Conservation (phyloP, 2,888 invertebrate species). For the Acronicta alni region DNA sequence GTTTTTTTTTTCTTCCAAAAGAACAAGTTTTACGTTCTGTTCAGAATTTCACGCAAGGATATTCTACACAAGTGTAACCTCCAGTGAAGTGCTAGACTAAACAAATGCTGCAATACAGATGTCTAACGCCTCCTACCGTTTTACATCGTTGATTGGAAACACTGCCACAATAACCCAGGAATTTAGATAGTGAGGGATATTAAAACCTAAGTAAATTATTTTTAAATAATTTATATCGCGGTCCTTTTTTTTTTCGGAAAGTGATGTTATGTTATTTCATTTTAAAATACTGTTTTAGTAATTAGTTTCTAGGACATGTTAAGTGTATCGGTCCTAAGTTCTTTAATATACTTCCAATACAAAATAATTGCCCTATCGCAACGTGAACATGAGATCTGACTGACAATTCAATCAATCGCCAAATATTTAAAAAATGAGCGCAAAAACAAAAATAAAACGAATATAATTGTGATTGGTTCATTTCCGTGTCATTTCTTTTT, state of each 20-base stretch:
- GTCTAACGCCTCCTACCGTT: conserved; percentile 9
- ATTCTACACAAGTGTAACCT: conserved; percentile 8
- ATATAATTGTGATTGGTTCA: conserved; percentile 10
- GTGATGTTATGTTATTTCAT: too few species aligned
- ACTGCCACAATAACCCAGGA: neutral
- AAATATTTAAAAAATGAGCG: neutral
- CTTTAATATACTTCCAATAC: too few species aligned
- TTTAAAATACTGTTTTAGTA: too few species aligned
- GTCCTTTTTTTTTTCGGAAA: too few species aligned
- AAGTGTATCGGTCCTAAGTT: too few species aligned
- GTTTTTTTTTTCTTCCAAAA: too few species aligned
- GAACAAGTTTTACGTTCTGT: neutral
- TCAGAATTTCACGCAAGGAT: neutral
- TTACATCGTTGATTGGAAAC: conserved; percentile 15
- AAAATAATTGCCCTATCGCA: too few species aligned
- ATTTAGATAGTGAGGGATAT: neutral
- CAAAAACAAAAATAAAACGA: conserved; percentile 3
- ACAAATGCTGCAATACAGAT: neutral
- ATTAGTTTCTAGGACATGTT: too few species aligned
- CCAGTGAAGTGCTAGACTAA: conserved; percentile 5
- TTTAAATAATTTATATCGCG: too few species aligned
- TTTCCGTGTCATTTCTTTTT: conserved; percentile 19
- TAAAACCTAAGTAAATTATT: neutral
- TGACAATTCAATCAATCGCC: too few species aligned
- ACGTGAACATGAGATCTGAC: too few species aligned